These are phyloP conservation scores for Podarcis lilfordi DNA, from an alignment of 2,797 vertebrate species.

Conservation along the genomic window DNA sequence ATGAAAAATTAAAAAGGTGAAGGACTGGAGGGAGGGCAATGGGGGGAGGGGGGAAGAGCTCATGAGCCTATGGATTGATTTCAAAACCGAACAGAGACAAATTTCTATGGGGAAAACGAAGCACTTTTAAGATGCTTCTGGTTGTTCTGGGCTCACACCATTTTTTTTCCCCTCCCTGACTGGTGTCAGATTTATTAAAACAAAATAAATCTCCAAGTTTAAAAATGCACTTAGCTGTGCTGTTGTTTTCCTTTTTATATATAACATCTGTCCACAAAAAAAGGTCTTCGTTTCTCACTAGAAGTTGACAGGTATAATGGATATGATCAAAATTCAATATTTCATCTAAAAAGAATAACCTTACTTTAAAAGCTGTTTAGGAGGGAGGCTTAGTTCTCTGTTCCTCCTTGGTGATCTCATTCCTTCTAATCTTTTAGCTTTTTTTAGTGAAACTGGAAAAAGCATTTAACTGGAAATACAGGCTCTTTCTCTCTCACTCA, in stretches of 20 bases:
- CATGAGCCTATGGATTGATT: constrained; percentile 74
- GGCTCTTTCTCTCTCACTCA: too few species aligned
- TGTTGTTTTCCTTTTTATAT: constrained; percentile 67
- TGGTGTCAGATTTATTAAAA: constrained; percentile 81
- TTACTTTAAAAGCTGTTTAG: neutral
- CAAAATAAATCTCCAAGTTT: constrained; percentile 82
- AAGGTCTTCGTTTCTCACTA: constrained; percentile 38
- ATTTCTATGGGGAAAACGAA: constrained; percentile 58
- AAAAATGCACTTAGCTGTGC: constrained; percentile 74
- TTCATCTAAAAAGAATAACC: constrained; percentile 12
- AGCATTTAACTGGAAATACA: neutral
- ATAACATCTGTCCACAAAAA: constrained; percentile 36
- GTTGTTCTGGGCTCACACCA: constrained; percentile 67
- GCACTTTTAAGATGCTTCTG: constrained; percentile 60
- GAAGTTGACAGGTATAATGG: constrained; percentile 38
- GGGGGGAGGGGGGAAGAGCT: constrained; percentile 55
- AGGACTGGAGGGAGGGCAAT: constrained; percentile 37
- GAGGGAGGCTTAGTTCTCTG: constrained; percentile 1
- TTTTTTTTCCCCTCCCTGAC: constrained; percentile 77
- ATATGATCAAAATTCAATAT: constrained; percentile 17
- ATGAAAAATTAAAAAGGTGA: constrained; percentile 42
- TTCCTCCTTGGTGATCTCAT: neutral
- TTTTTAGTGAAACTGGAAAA: neutral
- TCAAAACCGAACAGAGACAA: constrained; percentile 67
- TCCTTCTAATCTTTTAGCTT: constrained; percentile 24